Conservation (phyloP, 2,113 vertebrate species). For the Anhinga anhinga region DNA sequence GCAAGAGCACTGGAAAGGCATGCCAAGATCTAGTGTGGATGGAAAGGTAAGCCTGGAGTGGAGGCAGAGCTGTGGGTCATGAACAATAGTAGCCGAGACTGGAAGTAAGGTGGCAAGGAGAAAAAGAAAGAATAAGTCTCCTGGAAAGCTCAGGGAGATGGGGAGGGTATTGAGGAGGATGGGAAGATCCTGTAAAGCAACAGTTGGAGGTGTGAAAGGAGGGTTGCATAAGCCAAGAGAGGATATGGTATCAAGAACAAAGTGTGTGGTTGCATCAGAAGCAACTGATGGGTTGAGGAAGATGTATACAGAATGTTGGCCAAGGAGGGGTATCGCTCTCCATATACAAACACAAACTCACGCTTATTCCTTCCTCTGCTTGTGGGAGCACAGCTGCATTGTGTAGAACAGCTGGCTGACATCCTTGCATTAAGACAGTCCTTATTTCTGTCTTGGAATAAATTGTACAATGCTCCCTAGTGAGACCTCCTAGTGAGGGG, state of each 20-base stretch:
- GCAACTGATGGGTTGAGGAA: neutral
- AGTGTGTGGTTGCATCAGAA: neutral
- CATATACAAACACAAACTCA: neutral
- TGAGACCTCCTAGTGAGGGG: neutral
- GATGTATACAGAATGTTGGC: neutral
- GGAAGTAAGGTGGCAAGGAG: neutral
- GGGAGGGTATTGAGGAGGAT: neutral
- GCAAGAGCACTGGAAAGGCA: neutral
- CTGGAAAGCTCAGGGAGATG: neutral
- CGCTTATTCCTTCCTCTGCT: neutral
- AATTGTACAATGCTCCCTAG: neutral
- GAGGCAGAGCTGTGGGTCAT: neutral
- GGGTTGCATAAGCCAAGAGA: neutral
- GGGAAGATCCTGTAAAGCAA: neutral
- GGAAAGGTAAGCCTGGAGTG: neutral
- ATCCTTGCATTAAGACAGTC: neutral
- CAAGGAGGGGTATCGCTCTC: neutral
- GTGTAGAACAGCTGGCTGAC: neutral
- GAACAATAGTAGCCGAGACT: neutral
- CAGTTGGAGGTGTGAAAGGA: neutral
- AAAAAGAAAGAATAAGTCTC: neutral
- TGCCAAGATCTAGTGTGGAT: neutral
- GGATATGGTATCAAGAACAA: neutral
- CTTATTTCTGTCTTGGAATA: neutral
- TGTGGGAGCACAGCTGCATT: neutral